A percentile compares a stretch with the other conserved stretches of the same genome.
These are phyloP conservation scores for Eumaeus atala DNA, from an alignment of 1,140 invertebrate species.

Conservation along the genomic window DNA sequence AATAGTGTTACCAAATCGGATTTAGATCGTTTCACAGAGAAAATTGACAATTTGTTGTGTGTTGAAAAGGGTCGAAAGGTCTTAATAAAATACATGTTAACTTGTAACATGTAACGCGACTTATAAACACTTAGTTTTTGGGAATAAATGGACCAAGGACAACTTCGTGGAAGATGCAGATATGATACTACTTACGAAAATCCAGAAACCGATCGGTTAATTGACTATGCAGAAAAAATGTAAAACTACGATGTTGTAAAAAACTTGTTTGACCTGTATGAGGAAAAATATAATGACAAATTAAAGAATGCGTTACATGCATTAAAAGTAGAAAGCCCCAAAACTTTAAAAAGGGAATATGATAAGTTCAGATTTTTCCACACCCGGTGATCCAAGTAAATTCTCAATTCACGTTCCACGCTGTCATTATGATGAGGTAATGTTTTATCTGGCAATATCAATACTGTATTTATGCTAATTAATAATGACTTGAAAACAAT, in stretches of 20 bases:
- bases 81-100: constrained; percentile 66
- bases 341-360: constrained; percentile 60
- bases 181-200: constrained; percentile 36
- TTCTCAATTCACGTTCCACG: too few species aligned
- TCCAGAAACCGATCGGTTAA: constrained; percentile 47
- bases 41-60: constrained; percentile 67
- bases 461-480: too few species aligned
- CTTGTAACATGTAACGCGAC: constrained; percentile 55
- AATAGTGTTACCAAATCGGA: constrained; percentile 63
- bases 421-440: too few species aligned
- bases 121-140: constrained; percentile 52
- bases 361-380: constrained; percentile 54
- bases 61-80: constrained; percentile 62
- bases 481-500: too few species aligned
- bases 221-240: constrained; percentile 55
- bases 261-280: constrained; percentile 44
- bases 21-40: constrained; percentile 69
- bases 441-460: too few species aligned
- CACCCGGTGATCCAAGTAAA: constrained; percentile 27
- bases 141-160: constrained; percentile 56
- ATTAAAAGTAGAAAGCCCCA: constrained; percentile 53
- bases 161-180: constrained; percentile 38
- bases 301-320: constrained; percentile 50
- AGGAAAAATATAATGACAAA: constrained; percentile 52
- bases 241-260: constrained; percentile 65